These are phyloP conservation scores for Oxytorus armatus DNA, from an alignment of 2,888 invertebrate species.

Conservation along the genomic window DNA sequence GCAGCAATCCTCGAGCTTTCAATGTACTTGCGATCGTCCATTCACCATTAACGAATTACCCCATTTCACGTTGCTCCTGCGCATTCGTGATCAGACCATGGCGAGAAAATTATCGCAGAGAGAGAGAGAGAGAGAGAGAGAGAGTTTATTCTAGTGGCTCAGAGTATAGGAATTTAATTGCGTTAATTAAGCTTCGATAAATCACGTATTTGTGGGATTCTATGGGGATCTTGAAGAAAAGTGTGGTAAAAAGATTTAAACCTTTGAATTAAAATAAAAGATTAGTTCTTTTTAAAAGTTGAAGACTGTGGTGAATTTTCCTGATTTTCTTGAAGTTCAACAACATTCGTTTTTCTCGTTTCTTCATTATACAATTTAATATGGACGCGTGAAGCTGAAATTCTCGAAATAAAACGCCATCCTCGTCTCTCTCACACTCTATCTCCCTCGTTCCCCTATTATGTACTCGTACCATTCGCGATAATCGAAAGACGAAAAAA, in stretches of 20 bases:
- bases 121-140: constrained; percentile 1
- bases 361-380: background rate
- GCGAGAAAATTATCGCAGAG: background rate
- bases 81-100: constrained; percentile 16
- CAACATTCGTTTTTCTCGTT: background rate
- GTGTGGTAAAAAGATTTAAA: background rate
- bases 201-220: constrained; percentile 11
- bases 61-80: constrained; percentile 15
- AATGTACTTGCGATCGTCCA: constrained; percentile 40
- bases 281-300: too few relatives aligned
- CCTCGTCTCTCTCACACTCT: background rate
- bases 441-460: constrained; percentile 21
- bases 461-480: constrained; percentile 53
- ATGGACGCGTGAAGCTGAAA: background rate
- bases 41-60: constrained; percentile 52
- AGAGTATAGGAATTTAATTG: constrained; percentile 35
- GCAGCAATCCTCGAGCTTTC: constrained; percentile 40
- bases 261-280: background rate
- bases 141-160: constrained; percentile 31
- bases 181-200: constrained; percentile 34
- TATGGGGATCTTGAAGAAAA: constrained; percentile 1
- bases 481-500: constrained; percentile 60
- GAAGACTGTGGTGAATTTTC: background rate
- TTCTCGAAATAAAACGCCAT: background rate
- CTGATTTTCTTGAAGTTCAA: background rate